Evolutionary conservation across 2,888 invertebrate genomes (phyloP).

Genomic region (Eupeodes latifasciatus): DNA sequence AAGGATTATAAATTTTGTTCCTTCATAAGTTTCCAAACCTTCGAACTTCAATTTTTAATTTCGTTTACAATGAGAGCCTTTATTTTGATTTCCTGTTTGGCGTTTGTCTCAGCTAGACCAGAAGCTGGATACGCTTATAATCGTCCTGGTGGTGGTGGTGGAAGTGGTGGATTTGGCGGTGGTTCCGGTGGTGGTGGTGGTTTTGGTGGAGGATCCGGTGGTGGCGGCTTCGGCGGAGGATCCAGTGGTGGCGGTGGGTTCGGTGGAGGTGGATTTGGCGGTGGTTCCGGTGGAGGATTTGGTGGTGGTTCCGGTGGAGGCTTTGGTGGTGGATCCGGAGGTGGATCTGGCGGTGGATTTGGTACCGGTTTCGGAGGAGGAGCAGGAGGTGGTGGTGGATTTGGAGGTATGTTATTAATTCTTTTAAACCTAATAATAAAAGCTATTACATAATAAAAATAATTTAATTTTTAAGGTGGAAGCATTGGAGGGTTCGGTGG

Average conservation of each 20-base stretch:
- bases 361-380: conserved; percentile 78
- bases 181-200: conserved; percentile 76
- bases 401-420: conserved; percentile 70
- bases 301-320: conserved; percentile 70
- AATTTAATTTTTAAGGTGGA: conserved; percentile 63
- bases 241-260: conserved; percentile 75
- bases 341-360: conserved; percentile 74
- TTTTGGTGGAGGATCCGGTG: conserved; percentile 69
- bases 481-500: conserved; percentile 81
- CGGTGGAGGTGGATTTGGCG: conserved; percentile 75
- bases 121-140: conserved; percentile 84
- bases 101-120: conserved; percentile 83
- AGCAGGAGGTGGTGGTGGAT: conserved; percentile 72
- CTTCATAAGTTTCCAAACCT: conserved; percentile 42
- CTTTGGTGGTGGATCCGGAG: conserved; percentile 77
- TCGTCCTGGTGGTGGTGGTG: conserved; percentile 83
- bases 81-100: conserved; percentile 84
- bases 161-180: conserved; percentile 78
- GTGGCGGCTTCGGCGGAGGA: conserved; percentile 77
- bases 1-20: conserved; percentile 67
- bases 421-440: neutral
- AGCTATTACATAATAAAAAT: too few relatives aligned
- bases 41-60: conserved; percentile 14
- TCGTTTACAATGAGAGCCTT: conserved; percentile 82
- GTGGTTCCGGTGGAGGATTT: conserved; percentile 77